Base-by-base conservation (phyloP, 2,888 invertebrate species). In the Leptinotarsa tumamoca region DNA sequence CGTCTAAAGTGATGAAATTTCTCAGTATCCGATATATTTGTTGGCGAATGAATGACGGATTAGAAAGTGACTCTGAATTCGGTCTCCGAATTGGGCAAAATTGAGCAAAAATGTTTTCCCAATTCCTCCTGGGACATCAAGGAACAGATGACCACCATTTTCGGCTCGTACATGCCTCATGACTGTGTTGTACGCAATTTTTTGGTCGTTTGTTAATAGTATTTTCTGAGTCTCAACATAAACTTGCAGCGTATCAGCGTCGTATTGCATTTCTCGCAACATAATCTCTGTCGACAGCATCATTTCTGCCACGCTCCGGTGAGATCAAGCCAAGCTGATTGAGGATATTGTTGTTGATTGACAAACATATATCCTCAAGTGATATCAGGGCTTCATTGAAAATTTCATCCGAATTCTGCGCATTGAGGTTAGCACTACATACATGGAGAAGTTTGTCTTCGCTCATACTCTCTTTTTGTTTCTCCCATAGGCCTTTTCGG, bases 71-170 rank as follows among this genome's bases (percentile, higher is more conserved):
- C 21, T 21, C 21, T 21, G 21, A 21, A 21, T 21, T 21, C 21
- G 21, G 21, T 21, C 21, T 21, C 21, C 21, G 21, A 21, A 21
- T 21, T 21, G 21, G 21, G 21, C 21, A 21, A 87, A 75, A 50
- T 82, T 84, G 66, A 89, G 86, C 1, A 89, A 73, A 79, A 87
- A 89, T 15, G 68, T 68, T 23, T 68, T 58, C 5, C 73, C 68
- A 58, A 51, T 73, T 10, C 68, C 66, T n/a, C 67, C 70, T 14
- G 75, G 72, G 3, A 63, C 72, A 58, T 75, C 67, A 4, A 68
- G n/a, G 54, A 56, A 72, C 43, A 17, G 72, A 14, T 68, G 23
- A 23, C 3, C 23, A 23, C 23, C 23, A 23, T 23, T 23, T 23
- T 3, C 23, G 23, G 23, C 23, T 23, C 2, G 23, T 3, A 2